Conservation (phyloP, 2,888 invertebrate genomes). For the Melanophora roralis region DNA sequence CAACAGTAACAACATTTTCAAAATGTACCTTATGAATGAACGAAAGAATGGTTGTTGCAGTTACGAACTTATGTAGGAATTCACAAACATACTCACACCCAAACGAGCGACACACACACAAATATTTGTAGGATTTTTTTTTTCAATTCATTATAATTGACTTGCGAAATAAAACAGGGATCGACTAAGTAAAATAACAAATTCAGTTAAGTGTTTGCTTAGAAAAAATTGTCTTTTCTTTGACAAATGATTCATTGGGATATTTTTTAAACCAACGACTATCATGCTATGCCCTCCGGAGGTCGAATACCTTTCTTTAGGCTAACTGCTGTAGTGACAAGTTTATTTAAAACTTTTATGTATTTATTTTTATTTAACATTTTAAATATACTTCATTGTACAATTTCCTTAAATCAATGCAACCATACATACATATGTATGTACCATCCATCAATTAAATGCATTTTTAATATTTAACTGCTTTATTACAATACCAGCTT, state of each 20-base stretch:
- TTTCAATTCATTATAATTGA: background rate
- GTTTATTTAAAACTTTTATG: too few species aligned
- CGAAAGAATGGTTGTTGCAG: slow-evolving; percentile 22
- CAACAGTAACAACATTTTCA: slow-evolving; percentile 23
- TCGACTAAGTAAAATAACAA: slow-evolving; percentile 35
- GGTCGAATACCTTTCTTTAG: too few species aligned
- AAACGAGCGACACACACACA: background rate
- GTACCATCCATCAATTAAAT: too few species aligned
- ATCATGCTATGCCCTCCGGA: too few species aligned
- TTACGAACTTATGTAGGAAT: slow-evolving; percentile 31
- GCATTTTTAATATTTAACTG: too few species aligned
- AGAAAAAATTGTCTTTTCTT: slow-evolving; percentile 30
- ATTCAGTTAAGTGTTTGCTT: slow-evolving; percentile 42
- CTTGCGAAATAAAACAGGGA: slow-evolving; percentile 40
- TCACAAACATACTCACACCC: background rate
- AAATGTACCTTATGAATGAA: slow-evolving; percentile 52
- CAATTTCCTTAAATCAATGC: too few species aligned
- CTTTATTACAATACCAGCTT: too few species aligned
- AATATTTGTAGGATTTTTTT: background rate
- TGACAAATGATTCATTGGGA: background rate
- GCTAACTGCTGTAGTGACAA: too few species aligned
- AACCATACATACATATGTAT: too few species aligned
- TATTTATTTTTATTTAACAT: too few species aligned
- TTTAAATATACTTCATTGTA: too few species aligned
- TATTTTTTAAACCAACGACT: background rate